phyloP scores from a whole-genome alignment of 2,113 vertebrate species.

The Ondatra zibethicus region DNA sequence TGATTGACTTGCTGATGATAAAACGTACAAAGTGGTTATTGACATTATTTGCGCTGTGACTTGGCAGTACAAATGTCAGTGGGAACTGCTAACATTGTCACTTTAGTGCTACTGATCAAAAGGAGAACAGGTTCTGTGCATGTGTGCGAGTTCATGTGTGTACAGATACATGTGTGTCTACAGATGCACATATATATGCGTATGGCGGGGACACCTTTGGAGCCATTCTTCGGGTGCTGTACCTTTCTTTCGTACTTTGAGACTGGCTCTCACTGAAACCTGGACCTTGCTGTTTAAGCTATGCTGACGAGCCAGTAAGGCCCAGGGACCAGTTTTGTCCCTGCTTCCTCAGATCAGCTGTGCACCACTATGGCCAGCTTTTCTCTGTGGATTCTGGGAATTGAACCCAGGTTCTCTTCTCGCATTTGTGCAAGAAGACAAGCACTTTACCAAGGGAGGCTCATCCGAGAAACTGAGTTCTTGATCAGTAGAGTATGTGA shows the following conservation, averaged over 20 bases:
- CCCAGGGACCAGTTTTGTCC: no score
- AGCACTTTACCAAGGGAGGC: not conserved
- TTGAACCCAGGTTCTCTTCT: no score
- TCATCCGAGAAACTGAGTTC: not conserved
- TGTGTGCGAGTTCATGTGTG: not conserved
- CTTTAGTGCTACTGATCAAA: not conserved
- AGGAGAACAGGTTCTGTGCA: not conserved
- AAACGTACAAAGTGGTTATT: not conserved
- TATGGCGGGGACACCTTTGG: not conserved
- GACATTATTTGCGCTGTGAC: slow-evolving; percentile 29
- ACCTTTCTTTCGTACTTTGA: not conserved
- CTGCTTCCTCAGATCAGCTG: no score
- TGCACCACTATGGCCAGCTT: not conserved
- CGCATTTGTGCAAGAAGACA: not conserved
- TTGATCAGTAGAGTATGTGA: not conserved
- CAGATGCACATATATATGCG: no score
- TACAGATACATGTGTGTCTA: not conserved
- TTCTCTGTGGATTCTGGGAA: not conserved
- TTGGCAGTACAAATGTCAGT: not conserved
- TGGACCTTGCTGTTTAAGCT: not conserved
- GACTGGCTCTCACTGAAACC: not conserved
- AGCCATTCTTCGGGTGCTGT: not conserved
- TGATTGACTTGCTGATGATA: slow-evolving; percentile 50
- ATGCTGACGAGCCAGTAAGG: not conserved
- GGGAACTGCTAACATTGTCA: slow-evolving; percentile 17